These are phyloP conservation scores for Diuraphis noxia DNA, from an alignment of 1,140 invertebrate genomes.

Conservation along the genomic window DNA sequence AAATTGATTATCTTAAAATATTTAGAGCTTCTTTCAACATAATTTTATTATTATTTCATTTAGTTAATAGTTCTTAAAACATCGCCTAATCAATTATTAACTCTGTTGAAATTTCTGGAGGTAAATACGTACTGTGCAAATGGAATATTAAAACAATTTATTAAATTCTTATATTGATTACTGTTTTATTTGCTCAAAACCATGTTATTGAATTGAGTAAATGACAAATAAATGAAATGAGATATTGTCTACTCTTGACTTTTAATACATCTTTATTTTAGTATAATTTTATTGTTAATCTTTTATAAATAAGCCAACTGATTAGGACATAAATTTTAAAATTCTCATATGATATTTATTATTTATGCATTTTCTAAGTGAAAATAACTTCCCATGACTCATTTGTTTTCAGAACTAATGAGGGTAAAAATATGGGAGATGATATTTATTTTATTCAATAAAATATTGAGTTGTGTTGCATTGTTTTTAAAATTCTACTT, in stretches of 20 bases:
- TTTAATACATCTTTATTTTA: conserved; percentile 15
- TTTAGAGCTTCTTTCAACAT: conserved; percentile 43
- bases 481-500: background rate
- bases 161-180: conserved; percentile 27
- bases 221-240: conserved; percentile 10
- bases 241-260: background rate
- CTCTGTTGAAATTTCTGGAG: conserved; percentile 28
- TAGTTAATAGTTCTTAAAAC: conserved; percentile 37
- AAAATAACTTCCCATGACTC: background rate
- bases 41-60: conserved; percentile 50
- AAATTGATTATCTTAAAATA: conserved; percentile 50
- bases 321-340: background rate
- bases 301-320: conserved; percentile 13
- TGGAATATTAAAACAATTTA: conserved; percentile 34
- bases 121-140: conserved; percentile 33
- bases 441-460: background rate
- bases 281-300: conserved; percentile 5
- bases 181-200: conserved; percentile 26
- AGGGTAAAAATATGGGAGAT: background rate
- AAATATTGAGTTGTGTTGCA: background rate
- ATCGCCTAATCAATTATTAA: conserved; percentile 33
- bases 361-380: background rate
- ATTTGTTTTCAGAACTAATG: background rate
- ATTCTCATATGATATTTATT: conserved; percentile 9
- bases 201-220: background rate